A percentile compares a stretch with the other conserved stretches of the same genome.
Conservation (phyloP, 2,797 vertebrate genomes). For the Lagocephalus sceleratus region DNA sequence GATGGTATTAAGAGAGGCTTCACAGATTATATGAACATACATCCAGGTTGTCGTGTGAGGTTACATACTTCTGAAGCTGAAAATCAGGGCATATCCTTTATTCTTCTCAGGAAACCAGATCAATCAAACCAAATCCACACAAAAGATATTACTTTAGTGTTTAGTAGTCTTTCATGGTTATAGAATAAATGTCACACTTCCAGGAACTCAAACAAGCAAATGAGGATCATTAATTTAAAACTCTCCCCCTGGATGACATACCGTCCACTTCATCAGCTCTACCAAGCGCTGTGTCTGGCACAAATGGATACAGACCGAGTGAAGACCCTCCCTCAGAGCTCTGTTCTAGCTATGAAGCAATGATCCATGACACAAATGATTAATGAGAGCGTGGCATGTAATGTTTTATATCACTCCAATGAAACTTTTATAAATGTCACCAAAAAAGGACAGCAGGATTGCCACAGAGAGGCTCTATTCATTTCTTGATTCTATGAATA, state of each 20-base stretch:
- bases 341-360: constrained; percentile 43
- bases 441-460: constrained; percentile 24
- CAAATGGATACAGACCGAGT: constrained; percentile 34
- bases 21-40: no score
- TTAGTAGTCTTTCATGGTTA: background rate
- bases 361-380: constrained; percentile 67
- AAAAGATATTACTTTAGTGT: background rate
- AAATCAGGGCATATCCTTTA: constrained; percentile 13
- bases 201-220: constrained; percentile 9
- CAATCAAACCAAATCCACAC: constrained; percentile 12
- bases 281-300: constrained; percentile 21
- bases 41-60: no score
- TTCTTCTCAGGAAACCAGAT: constrained; percentile 19
- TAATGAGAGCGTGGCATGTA: constrained; percentile 60
- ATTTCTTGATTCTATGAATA: no score
- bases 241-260: constrained; percentile 21
- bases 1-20: no score
- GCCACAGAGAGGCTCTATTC: constrained; percentile 29
- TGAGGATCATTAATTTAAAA: constrained; percentile 15
- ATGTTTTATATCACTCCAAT: constrained; percentile 63
- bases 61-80: no score
- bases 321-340: constrained; percentile 8
- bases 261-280: constrained; percentile 39
- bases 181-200: constrained; percentile 15
- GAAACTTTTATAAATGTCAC: constrained; percentile 73